Conservation (phyloP, 64 coral and sea anemone genomes). For the Pachyseris speciosa region DNA sequence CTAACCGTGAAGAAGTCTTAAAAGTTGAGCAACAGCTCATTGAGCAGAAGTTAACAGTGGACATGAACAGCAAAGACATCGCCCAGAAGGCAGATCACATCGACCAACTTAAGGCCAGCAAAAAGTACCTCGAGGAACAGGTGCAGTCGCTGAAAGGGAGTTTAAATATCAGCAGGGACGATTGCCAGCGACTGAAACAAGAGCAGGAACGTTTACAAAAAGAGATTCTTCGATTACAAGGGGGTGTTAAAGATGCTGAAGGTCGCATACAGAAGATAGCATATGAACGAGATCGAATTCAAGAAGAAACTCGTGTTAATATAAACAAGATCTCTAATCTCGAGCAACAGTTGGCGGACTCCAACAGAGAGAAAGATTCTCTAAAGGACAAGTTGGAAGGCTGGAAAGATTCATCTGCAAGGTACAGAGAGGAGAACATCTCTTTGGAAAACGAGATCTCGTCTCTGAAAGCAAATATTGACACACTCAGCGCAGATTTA, state of each 20-base stretch:
- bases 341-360: conserved; percentile 87
- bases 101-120: conserved; percentile 74
- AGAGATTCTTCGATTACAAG: conserved; percentile 80
- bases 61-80: conserved; percentile 75
- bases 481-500: conserved; percentile 49
- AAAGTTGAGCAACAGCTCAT: conserved; percentile 89
- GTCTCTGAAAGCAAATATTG: conserved; percentile 61
- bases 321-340: conserved; percentile 83
- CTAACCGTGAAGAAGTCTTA: conserved; percentile 76
- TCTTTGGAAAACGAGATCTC: conserved; percentile 75
- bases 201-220: conserved; percentile 80
- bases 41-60: conserved; percentile 73
- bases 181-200: conserved; percentile 82
- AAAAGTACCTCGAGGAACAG: conserved; percentile 87
- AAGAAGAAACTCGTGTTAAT: conserved; percentile 71
- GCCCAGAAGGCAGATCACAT: conserved; percentile 82
- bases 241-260: conserved; percentile 70
- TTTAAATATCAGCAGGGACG: conserved; percentile 73
- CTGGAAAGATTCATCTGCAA: conserved; percentile 70
- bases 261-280: conserved; percentile 86
- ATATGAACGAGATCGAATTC: conserved; percentile 89
- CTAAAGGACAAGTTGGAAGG: conserved; percentile 89
- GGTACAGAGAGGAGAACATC: conserved; percentile 69
- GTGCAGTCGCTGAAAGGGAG: conserved; percentile 75
- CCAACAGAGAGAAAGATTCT: conserved; percentile 72